A percentile compares a stretch with the other conserved stretches of the same genome.
These are phyloP conservation scores for Carassius carassius DNA, from an alignment of 2,113 vertebrate species.

Conservation along the genomic window DNA sequence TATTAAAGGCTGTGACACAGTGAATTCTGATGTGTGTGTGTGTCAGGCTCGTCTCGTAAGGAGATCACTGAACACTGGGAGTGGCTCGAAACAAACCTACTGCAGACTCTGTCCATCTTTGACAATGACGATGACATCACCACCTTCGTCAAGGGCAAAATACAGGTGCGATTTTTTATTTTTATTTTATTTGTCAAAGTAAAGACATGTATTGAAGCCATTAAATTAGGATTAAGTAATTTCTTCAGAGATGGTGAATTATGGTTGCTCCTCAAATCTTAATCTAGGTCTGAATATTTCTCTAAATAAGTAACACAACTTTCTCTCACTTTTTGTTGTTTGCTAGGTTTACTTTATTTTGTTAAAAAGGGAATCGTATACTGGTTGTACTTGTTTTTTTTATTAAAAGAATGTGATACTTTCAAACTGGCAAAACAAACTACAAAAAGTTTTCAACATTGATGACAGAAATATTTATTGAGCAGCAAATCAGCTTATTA, in stretches of 20 bases:
- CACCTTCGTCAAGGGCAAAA: constrained; percentile 97
- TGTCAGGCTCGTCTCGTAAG: constrained; percentile 87
- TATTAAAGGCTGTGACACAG: constrained; percentile 4
- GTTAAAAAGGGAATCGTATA: neutral
- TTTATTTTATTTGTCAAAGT: neutral
- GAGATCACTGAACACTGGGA: constrained; percentile 98
- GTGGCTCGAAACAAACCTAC: constrained; percentile 93
- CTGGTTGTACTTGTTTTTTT: no score
- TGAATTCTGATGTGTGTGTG: neutral
- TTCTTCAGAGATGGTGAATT: neutral
- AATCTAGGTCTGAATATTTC: neutral
- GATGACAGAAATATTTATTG: neutral
- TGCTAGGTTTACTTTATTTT: neutral
- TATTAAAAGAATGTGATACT: no score
- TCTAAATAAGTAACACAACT: neutral
- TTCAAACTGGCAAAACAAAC: no score
- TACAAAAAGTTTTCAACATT: neutral
- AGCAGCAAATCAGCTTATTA: no score
- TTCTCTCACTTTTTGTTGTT: neutral
- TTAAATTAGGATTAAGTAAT: neutral
- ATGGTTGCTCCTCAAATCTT: neutral
- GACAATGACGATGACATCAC: constrained; percentile 95
- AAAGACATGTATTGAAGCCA: neutral
- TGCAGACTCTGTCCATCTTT: constrained; percentile 96
- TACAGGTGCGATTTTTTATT: constrained; percentile 78